These are phyloP conservation scores for Petrosia ficiformis DNA, from an alignment of 37 sponge, comb jelly and placozoan genomes.

Conservation along the genomic window DNA sequence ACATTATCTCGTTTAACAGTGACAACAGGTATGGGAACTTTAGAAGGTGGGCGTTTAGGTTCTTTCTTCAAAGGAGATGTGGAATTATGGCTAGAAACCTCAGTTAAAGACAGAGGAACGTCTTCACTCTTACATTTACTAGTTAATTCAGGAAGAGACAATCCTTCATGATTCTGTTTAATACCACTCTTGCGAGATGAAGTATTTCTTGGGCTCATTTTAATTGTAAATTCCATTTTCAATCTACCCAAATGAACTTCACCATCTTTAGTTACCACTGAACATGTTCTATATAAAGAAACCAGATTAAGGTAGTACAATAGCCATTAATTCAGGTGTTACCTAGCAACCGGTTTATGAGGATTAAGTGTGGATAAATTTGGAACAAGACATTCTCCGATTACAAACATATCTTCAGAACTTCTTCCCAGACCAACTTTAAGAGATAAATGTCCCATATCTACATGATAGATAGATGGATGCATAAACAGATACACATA, in stretches of 20 bases:
- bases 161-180: too few relatives aligned
- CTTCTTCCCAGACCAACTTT: slow-evolving; percentile 62
- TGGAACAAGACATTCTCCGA: slow-evolving; percentile 49
- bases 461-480: slow-evolving; percentile 20
- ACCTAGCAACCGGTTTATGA: slow-evolving; percentile 30
- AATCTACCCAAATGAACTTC: slow-evolving; percentile 44
- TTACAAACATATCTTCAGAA: slow-evolving; percentile 46
- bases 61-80: not conserved
- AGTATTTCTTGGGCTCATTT: not conserved
- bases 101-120: not conserved
- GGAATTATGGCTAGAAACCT: not conserved
- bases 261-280: not conserved
- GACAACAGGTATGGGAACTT: too few relatives aligned
- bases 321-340: not conserved
- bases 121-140: too few relatives aligned
- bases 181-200: not conserved
- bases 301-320: not conserved
- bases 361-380: slow-evolving; percentile 23
- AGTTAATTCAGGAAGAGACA: not conserved
- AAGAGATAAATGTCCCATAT: slow-evolving; percentile 66
- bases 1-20: not conserved
- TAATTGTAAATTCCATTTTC: slow-evolving; percentile 16
- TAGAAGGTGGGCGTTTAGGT: not conserved
- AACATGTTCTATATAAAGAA: not conserved
- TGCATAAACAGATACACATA: too few relatives aligned